Base-by-base conservation (phyloP, 2,888 invertebrate genomes). In the Adelognathus sp. region DNA sequence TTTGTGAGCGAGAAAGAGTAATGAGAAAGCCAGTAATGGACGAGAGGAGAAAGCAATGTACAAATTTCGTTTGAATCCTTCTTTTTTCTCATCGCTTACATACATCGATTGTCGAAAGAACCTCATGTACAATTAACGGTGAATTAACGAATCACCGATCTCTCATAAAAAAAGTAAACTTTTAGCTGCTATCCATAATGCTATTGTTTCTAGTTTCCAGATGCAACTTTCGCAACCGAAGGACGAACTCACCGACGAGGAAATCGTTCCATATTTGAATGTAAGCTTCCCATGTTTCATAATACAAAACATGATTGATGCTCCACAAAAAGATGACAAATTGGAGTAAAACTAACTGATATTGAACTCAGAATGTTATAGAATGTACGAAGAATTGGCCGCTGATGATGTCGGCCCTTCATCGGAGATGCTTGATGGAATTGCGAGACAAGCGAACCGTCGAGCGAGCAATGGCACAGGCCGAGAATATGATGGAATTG, bases 401-500 rank as follows among this genome's bases (percentile, higher is more conserved):
- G 44, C 93, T 98, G 1, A 94, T 97, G 63, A 93, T 95, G 39
- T 93, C 95, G 0, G 94, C 97, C 0, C 91, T 99, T 18, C 92
- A 96, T 1, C 92, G 95, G 11, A 94, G 98, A 66, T 97, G 97
- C 83, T 93, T 94, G 75, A 91, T 97, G 64, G 98, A 99, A 90
- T 93, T 95, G 0, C 93, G 93, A 58, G 95, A 96, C 85, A 95
- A 95, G 71, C 94, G 98, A 70, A 96, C 97, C 0, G 95, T 98
- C 11, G 98, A 98, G 89, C 93, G 99, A 41, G 95, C 98, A 21
- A 94, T 98, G 94, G 93, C 94, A 88, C 98, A 98, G 91, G 94
- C 96, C 81, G 97, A 98, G 92, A 95, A 96, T 86, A 93, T 97
- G 36, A 94, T 97, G 3, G 94, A 95, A 81, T 93, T 92, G 88